A percentile compares a stretch with the other conserved stretches of the same genome.
phyloP scores from a whole-genome alignment of 2,113 vertebrate genomes.

The Pterocles gutturalis region DNA sequence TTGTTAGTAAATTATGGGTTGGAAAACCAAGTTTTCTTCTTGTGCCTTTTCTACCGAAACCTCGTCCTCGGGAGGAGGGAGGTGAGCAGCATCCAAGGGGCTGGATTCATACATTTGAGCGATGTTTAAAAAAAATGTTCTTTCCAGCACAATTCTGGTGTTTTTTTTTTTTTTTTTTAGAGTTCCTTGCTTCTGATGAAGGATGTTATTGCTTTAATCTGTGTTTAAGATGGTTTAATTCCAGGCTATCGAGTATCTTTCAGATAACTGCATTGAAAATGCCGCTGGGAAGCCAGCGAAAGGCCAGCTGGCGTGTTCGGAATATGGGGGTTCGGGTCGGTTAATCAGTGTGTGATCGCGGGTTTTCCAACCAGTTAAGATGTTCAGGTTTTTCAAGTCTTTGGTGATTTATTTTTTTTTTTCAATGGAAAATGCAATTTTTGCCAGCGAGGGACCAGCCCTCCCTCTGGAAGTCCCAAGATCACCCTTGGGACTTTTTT shows the following conservation, averaged over 20 bases:
- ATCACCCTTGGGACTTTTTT: not conserved
- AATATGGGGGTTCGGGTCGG: not conserved
- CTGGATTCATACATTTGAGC: not conserved
- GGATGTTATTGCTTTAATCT: not conserved
- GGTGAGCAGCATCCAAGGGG: not conserved
- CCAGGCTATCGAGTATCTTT: too few relatives aligned
- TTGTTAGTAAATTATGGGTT: not conserved
- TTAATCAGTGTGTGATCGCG: accelerated
- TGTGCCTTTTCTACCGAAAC: not conserved
- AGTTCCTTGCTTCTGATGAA: not conserved
- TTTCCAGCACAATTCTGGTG: not conserved
- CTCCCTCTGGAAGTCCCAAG: not conserved
- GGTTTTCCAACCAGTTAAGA: not conserved
- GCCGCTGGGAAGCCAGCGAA: not conserved
- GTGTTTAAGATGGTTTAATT: not conserved
- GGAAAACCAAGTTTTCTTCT: not conserved
- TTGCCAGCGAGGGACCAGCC: not conserved
- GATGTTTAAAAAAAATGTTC: not conserved
- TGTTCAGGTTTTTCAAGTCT: not conserved
- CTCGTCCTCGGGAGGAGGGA: not conserved
- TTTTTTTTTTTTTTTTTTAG: not conserved
- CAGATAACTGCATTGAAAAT: not conserved
- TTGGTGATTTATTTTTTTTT: not conserved
- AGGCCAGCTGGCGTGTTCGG: accelerated
- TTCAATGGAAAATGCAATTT: not conserved